These are phyloP conservation scores for Mastacembelus armatus DNA, from an alignment of 2,797 vertebrate species.

Conservation along the genomic window DNA sequence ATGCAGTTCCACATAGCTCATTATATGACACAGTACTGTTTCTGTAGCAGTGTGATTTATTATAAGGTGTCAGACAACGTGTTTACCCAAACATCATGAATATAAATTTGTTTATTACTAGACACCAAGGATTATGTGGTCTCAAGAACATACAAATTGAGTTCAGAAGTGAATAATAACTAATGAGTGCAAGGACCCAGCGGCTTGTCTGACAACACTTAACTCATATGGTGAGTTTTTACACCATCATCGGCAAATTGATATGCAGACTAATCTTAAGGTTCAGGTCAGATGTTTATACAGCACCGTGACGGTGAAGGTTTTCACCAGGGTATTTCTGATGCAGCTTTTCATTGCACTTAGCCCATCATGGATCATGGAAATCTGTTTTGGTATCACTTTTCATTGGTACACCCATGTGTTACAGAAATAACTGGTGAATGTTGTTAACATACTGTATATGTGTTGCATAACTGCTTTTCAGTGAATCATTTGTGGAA, in stretches of 20 bases:
- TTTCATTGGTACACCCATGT: slow-evolving; percentile 10
- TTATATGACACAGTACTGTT: background rate
- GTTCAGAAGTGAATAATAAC: background rate
- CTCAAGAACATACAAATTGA: background rate
- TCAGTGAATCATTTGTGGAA: background rate
- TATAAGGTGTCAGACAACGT: background rate
- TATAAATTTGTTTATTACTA: slow-evolving; percentile 2
- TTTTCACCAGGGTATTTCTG: background rate
- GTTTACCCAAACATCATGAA: background rate
- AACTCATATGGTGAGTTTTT: background rate
- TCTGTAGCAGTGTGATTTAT: slow-evolving; percentile 6
- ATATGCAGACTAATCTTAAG: background rate
- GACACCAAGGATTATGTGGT: background rate
- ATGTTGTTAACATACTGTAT: too few species aligned
- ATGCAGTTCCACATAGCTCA: background rate
- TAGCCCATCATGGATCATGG: background rate
- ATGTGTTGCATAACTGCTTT: background rate
- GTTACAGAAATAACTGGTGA: background rate
- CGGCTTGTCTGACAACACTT: too few species aligned
- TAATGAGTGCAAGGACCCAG: background rate
- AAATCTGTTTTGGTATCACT: background rate
- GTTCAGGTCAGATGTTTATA: background rate
- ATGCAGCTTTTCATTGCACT: background rate
- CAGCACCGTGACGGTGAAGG: too few species aligned
- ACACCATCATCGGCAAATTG: background rate